These are phyloP conservation scores for Petrolisthes manimaculis DNA, from an alignment of 2,888 invertebrate genomes.

Conservation along the genomic window DNA sequence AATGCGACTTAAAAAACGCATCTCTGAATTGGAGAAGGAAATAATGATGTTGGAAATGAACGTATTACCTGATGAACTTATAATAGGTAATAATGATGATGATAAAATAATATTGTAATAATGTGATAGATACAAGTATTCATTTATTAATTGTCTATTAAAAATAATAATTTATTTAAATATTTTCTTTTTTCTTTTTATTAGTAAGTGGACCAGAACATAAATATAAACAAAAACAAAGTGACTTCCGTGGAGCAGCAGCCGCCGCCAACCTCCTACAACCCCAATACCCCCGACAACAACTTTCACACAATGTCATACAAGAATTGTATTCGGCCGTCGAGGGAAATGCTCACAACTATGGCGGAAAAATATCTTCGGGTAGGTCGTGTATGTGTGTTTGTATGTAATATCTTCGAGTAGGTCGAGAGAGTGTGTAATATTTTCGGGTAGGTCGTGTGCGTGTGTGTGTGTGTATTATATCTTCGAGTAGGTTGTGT, in stretches of 20 bases:
- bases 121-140: no score
- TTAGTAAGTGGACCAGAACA: constrained; percentile 1
- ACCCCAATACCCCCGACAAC: background rate
- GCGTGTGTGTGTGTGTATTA: no score
- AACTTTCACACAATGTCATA: constrained; percentile 48
- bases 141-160: background rate
- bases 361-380: constrained; percentile 62
- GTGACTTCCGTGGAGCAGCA: background rate
- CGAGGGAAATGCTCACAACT: constrained; percentile 39
- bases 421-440: no score
- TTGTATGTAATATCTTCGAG: no score
- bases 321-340: constrained; percentile 51
- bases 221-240: constrained; percentile 29
- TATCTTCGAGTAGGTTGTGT: no score
- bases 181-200: background rate
- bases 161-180: background rate
- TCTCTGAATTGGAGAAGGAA: constrained; percentile 63
- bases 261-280: background rate
- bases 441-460: no score
- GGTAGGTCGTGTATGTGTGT: constrained; percentile 24
- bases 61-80: constrained; percentile 31
- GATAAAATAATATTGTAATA: background rate
- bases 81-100: constrained; percentile 14
- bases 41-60: constrained; percentile 57
- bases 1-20: constrained; percentile 59